A percentile compares a stretch with the other conserved stretches of the same genome.
Conservation (phyloP, 2,888 invertebrate genomes). For the Euproctis similis region DNA sequence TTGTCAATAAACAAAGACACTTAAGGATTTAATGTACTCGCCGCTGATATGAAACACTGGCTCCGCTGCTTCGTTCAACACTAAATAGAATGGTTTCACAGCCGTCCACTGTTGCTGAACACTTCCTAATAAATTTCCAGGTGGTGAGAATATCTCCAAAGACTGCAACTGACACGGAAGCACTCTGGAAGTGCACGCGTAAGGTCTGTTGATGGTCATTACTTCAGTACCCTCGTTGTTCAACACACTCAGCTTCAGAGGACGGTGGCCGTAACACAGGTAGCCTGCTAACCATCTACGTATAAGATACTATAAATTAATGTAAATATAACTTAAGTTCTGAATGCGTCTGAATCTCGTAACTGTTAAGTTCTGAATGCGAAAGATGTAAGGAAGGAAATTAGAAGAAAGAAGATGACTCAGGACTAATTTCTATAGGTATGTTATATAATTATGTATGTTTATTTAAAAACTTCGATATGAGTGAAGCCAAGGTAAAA, state of each 20-base stretch:
- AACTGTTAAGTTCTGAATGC: no score
- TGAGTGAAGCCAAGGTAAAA: no score
- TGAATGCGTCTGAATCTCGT: no score
- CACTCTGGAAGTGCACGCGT: slow-evolving; percentile 85
- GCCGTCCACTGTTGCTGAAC: slow-evolving; percentile 85
- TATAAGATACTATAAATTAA: no score
- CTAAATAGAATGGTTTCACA: slow-evolving; percentile 80
- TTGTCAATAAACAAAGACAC: not conserved
- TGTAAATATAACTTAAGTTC: no score
- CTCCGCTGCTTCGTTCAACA: slow-evolving; percentile 82
- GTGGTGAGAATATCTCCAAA: slow-evolving; percentile 83
- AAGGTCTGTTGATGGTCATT: slow-evolving; percentile 86
- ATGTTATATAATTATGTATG: no score
- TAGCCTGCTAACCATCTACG: slow-evolving; percentile 62
- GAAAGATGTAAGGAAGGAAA: no score
- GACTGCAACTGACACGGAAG: slow-evolving; percentile 87
- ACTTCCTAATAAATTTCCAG: slow-evolving; percentile 79
- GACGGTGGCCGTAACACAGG: slow-evolving; percentile 55
- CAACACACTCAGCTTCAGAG: slow-evolving; percentile 44
- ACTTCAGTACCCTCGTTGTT: slow-evolving; percentile 63
- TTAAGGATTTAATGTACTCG: slow-evolving; percentile 14
- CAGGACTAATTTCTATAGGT: no score
- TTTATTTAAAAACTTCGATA: no score
- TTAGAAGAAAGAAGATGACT: no score
- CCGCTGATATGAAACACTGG: slow-evolving; percentile 84